These are phyloP conservation scores for Percina caprodes DNA, from an alignment of 2,113 vertebrate species.

Conservation along the genomic window DNA sequence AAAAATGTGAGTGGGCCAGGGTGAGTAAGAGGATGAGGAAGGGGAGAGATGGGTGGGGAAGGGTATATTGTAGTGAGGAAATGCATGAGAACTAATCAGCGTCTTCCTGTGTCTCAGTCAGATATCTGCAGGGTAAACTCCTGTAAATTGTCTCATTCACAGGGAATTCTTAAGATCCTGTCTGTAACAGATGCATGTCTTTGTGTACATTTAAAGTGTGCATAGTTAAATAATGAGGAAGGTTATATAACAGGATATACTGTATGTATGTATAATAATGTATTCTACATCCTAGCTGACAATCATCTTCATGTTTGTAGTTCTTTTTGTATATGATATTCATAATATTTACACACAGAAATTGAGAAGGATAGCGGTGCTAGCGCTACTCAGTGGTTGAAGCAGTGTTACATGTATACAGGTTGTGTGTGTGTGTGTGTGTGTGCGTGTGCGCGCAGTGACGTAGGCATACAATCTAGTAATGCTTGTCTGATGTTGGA, in stretches of 20 bases:
- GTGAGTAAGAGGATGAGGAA: conserved; percentile 59
- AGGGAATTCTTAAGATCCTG: conserved; percentile 64
- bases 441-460: not conserved
- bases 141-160: conserved; percentile 71
- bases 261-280: not conserved
- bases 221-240: not conserved
- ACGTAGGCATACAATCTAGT: not conserved
- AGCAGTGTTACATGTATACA: conserved; percentile 1
- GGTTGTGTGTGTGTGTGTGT: not conserved
- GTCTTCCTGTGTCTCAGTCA: conserved; percentile 78
- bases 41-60: conserved; percentile 48
- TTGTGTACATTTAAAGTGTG: conserved; percentile 3
- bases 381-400: not conserved
- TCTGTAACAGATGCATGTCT: conserved; percentile 20
- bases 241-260: conserved; percentile 14
- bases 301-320: conserved; percentile 25
- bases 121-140: conserved; percentile 62
- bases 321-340: conserved; percentile 21
- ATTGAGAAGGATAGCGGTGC: conserved; percentile 18
- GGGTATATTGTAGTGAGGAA: conserved; percentile 48
- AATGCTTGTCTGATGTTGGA: not conserved
- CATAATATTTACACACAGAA: conserved; percentile 56
- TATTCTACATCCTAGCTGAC: not conserved
- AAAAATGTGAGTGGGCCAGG: not conserved
- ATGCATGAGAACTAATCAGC: conserved; percentile 75